phyloP scores from a whole-genome alignment of 1,140 invertebrate species.

The Branchinecta lynchi region DNA sequence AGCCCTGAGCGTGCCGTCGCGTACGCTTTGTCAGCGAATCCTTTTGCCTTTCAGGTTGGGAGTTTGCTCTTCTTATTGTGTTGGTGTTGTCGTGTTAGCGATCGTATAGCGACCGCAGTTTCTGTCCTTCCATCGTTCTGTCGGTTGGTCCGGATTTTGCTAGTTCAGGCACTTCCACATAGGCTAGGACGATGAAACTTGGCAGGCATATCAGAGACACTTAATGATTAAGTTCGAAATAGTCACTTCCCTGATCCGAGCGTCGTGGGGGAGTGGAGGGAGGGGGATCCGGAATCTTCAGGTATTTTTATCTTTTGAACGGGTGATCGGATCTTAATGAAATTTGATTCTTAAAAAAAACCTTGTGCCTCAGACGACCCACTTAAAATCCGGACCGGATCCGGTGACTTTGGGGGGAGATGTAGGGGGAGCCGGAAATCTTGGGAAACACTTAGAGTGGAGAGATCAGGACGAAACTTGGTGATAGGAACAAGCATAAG shows the following conservation, averaged over 20 bases:
- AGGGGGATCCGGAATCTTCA: too few relatives aligned
- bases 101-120: too few relatives aligned
- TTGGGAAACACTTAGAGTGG: slow-evolving; percentile 9
- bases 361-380: not conserved
- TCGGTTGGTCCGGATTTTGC: not conserved
- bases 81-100: too few relatives aligned
- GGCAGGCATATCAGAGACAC: not conserved
- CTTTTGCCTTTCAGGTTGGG: too few relatives aligned
- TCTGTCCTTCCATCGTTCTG: too few relatives aligned
- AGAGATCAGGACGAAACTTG: slow-evolving; percentile 9
- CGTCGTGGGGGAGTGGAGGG: not conserved
- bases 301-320: slow-evolving; percentile 1
- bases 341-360: not conserved
- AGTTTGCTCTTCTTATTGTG: too few relatives aligned
- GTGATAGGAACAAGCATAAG: slow-evolving; percentile 1
- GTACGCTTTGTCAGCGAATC: too few relatives aligned
- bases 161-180: too few relatives aligned
- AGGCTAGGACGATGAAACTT: slow-evolving; percentile 6
- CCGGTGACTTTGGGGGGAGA: not conserved
- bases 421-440: not conserved
- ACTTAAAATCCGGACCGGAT: slow-evolving; percentile 5
- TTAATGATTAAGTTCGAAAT: not conserved
- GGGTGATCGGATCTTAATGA: slow-evolving; percentile 6
- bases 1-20: too few relatives aligned
- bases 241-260: not conserved